Percentiles rank a stretch among this genome's conserved stretches.
These are phyloP conservation scores for Malurus leucopterus DNA, from an alignment of 2,797 vertebrate genomes.

Conservation along the genomic window DNA sequence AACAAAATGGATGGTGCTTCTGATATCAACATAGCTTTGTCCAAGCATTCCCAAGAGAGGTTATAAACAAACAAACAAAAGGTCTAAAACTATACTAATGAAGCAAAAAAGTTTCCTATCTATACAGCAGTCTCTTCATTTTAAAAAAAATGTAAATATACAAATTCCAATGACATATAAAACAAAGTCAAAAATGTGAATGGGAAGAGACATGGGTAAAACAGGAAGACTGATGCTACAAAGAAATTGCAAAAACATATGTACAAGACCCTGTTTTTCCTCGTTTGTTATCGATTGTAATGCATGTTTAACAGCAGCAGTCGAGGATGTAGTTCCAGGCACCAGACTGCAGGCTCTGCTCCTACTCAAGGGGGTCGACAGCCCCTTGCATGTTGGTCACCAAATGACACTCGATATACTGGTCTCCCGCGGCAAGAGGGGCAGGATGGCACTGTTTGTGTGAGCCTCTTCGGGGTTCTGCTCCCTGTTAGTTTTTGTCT, in stretches of 20 bases:
- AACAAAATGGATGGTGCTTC: slow-evolving; percentile 82
- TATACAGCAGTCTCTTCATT: slow-evolving; percentile 80
- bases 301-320: slow-evolving; percentile 81
- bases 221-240: slow-evolving; percentile 98
- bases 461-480: slow-evolving; percentile 95
- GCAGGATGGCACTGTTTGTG: slow-evolving; percentile 96
- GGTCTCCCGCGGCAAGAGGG: slow-evolving; percentile 95
- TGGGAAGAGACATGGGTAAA: slow-evolving; percentile 85
- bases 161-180: slow-evolving; percentile 86
- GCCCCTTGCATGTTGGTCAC: slow-evolving; percentile 80
- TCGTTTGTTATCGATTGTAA: slow-evolving; percentile 80
- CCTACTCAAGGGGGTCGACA: slow-evolving; percentile 54
- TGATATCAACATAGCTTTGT: slow-evolving; percentile 80
- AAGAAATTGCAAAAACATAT: slow-evolving; percentile 94
- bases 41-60: slow-evolving; percentile 85
- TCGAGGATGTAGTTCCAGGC: slow-evolving; percentile 82
- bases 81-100: slow-evolving; percentile 85
- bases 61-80: slow-evolving; percentile 68
- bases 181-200: slow-evolving; percentile 86
- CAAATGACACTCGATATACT: slow-evolving; percentile 99
- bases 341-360: slow-evolving; percentile 77
- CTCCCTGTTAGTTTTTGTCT: slow-evolving; percentile 90
- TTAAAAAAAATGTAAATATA: slow-evolving; percentile 82
- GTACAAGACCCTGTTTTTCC: slow-evolving; percentile 99
- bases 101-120: slow-evolving; percentile 82